Base-by-base conservation (phyloP, 2,888 invertebrate genomes). In the Lathronympha strigana region DNA sequence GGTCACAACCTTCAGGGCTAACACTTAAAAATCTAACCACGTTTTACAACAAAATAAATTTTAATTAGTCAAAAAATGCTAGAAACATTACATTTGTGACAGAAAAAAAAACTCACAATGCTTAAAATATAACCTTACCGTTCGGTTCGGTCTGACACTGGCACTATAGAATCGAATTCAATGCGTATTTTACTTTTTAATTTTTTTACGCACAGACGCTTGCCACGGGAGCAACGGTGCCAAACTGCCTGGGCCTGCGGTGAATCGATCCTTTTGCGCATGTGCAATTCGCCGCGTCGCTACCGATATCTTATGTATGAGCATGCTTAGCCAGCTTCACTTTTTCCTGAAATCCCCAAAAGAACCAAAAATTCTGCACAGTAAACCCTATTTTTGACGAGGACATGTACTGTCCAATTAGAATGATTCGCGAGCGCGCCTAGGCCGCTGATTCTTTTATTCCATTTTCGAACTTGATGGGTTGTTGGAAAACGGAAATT, bases 271-370 rank as follows among this genome's bases (percentile, higher is more conserved):
- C 84, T 38, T 76, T 73, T 85, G 88, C 92, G 92, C 92, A 87
- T 80, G 86, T 81, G 77, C 79, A 73, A 19, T 61, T 83, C 63
- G 79, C 72, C 73, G 71, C 79, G 80, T 75, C 75, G 80, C 81
- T 82, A 84, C 81, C 84, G 79, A 90, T 90, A 87, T 89, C 90
- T 91, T 90, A 90, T 91, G 89, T 90, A 90, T 90, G 89, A 64
- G 53, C 58, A 47, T 36, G 58, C 63, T 33, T 54, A 47, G 54
- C 62, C 45, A 62, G 54, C 62, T 54, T 54, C 54, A 23, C 45
- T 54, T 54, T 54, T 54, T 25, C 53, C 21, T 21, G 53, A 55
- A 55, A 54, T 25, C 38, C 54, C 28, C 43, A 19, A 21, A 45
- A 31, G 31, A 13, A 21, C 43, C 17, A 9, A 57, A 57, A 57